Conservation (phyloP, 2,888 invertebrate genomes). For the Craniophora ligustri region DNA sequence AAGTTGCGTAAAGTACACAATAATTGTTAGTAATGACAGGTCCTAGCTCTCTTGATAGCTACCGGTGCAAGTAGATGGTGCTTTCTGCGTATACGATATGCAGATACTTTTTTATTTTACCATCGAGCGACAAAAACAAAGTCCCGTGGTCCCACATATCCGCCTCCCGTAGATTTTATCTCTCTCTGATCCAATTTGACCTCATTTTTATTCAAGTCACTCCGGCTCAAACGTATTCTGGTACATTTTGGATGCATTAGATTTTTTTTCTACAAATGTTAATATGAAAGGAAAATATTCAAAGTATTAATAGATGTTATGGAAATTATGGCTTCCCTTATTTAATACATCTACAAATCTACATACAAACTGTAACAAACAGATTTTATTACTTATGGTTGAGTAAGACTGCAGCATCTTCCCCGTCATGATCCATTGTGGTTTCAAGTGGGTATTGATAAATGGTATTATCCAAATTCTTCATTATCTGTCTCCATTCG, state of each 20-base stretch:
- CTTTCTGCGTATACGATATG: slow-evolving; percentile 4
- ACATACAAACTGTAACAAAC: too few relatives aligned
- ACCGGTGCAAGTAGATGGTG: too few relatives aligned
- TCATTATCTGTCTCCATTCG: too few relatives aligned
- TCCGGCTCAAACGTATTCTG: slow-evolving; percentile 74
- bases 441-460: too few relatives aligned
- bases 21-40: slow-evolving; percentile 22
- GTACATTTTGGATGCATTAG: slow-evolving; percentile 83
- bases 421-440: too few relatives aligned
- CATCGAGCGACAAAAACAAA: slow-evolving; percentile 44
- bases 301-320: slow-evolving; percentile 33
- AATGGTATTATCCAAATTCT: too few relatives aligned
- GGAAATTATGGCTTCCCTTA: slow-evolving; percentile 7
- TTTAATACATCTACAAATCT: too few relatives aligned
- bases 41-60: too few relatives aligned
- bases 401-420: too few relatives aligned
- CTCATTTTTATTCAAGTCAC: slow-evolving; percentile 85
- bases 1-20: slow-evolving; percentile 26
- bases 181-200: slow-evolving; percentile 80
- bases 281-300: slow-evolving; percentile 44
- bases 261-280: slow-evolving; percentile 63
- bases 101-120: slow-evolving; percentile 33
- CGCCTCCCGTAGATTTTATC: slow-evolving; percentile 72
- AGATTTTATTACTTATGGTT: too few relatives aligned
- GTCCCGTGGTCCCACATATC: slow-evolving; percentile 47